Percentiles rank a stretch among this genome's conserved stretches.
Evolutionary conservation across 2,797 vertebrate genomes (phyloP).

Genomic region (Molossus molossus): DNA sequence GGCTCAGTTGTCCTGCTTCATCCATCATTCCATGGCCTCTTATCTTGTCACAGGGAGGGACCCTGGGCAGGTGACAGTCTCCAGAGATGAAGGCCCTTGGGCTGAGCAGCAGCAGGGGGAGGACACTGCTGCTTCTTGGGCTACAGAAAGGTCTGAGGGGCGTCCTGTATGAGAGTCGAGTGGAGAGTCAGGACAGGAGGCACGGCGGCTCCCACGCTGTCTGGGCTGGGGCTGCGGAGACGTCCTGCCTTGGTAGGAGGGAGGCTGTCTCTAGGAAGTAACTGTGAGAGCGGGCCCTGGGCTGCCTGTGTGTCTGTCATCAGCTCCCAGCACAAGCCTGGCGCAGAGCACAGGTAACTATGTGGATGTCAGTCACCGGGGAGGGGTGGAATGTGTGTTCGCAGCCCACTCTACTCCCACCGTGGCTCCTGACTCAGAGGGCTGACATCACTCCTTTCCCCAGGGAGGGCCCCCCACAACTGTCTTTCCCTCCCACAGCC

Average conservation of each 20-base stretch:
- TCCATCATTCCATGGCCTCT: neutral
- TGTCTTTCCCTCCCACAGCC: neutral
- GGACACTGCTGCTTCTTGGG: neutral
- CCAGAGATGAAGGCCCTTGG: neutral
- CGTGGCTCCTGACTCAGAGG: slow-evolving; percentile 53
- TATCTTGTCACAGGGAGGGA: neutral
- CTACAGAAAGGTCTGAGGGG: neutral
- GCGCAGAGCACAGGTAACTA: neutral
- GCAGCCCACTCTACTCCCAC: slow-evolving; percentile 13
- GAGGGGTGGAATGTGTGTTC: slow-evolving; percentile 43
- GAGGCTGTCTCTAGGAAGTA: neutral
- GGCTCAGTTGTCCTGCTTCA: neutral
- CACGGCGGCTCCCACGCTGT: fast-evolving
- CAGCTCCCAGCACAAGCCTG: neutral
- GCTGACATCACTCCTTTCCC: slow-evolving; percentile 70
- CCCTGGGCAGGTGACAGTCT: neutral
- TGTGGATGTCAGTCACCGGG: neutral
- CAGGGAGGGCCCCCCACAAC: neutral
- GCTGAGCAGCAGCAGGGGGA: neutral
- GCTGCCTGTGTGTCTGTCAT: neutral
- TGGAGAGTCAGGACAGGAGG: neutral
- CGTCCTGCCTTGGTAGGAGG: neutral
- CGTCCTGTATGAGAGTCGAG: neutral
- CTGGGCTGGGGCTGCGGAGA: neutral
- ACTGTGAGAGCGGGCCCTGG: neutral